Percentiles rank a stretch among this genome's conserved stretches.
phyloP scores from a whole-genome alignment of 2,888 invertebrate species.

The Pantelozetes paolii region DNA sequence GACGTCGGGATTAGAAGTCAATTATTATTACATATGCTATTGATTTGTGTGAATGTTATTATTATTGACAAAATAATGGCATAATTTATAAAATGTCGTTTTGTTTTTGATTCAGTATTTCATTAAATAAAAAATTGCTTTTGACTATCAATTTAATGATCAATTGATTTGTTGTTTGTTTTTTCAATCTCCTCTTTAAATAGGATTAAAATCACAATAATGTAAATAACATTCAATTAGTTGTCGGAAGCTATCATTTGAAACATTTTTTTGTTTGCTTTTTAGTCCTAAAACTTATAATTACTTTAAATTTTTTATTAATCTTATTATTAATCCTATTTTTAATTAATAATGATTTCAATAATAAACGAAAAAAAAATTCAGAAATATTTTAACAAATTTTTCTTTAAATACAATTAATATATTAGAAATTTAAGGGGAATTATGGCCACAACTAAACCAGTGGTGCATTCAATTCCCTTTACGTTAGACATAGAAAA shows the following conservation, averaged over 20 bases:
- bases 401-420: constrained; percentile 21
- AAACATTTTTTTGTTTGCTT: background rate
- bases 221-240: constrained; percentile 22
- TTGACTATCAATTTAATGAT: constrained; percentile 31
- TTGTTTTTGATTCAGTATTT: background rate
- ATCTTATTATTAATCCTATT: background rate
- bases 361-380: constrained; percentile 12
- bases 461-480: too few species aligned
- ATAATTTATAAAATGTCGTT: constrained; percentile 32
- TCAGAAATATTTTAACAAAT: constrained; percentile 27
- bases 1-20: constrained; percentile 10
- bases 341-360: background rate
- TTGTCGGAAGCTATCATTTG: constrained; percentile 30
- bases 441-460: background rate
- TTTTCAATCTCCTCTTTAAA: constrained; percentile 4
- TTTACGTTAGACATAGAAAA: too few species aligned
- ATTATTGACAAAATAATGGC: constrained; percentile 17
- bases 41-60: too few species aligned
- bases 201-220: background rate
- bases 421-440: constrained; percentile 21
- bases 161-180: constrained; percentile 1
- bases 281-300: constrained; percentile 25
- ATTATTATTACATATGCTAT: background rate
- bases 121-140: constrained; percentile 27
- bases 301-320: too few species aligned